Evolutionary conservation across 1,140 invertebrate species (phyloP), one percentile per base, ranked within the genome.

Genomic region (Helicoverpa armigera): DNA sequence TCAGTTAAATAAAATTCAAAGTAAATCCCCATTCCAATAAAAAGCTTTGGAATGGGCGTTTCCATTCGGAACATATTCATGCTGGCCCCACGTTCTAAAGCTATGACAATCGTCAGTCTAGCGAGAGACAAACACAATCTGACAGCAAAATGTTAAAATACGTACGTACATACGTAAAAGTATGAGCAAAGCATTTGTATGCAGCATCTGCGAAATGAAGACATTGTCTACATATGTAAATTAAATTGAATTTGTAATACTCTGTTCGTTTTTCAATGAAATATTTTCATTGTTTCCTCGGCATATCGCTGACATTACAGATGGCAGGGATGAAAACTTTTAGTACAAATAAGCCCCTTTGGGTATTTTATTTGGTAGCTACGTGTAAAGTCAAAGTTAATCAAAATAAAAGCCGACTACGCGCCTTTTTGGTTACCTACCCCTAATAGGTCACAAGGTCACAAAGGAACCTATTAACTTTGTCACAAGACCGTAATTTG

Each of bases 191-290:
- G 23, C 13, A 72, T 72, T 72, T 72, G 69, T 31, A 72, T 72
- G 69, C 69, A 35, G 23, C 69, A 72, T 35, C 23, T 50, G 13
- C 69, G 4, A 72, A 54, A 14, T 54, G n/a, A 51, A 69, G 69
- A 54, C 69, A 72, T 72, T 72, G 50, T 72, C 50, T 72, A 54
- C 69, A 72, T 72, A 54, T 54, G 69, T 72, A 72, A 72, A 72
- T 72, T 72, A 72, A 54, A 29, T 72, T 72, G 51, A 72, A 69
- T 69, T 69, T 23, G 65, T 69, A 69, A 69, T 50, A 43, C 35
- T 18, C n/a, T 50, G 63, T 18, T 67, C 63, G 43, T 43, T 67
- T 50, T 50, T 50, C 43, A 67, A 50, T 67, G 63, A 50, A 50
- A 67, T 67, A 67, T 67, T 50, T 67, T 16, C 43, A 18, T 48